phyloP scores from a whole-genome alignment of 2,113 vertebrate species.

The Lichenostomus cassidix region DNA sequence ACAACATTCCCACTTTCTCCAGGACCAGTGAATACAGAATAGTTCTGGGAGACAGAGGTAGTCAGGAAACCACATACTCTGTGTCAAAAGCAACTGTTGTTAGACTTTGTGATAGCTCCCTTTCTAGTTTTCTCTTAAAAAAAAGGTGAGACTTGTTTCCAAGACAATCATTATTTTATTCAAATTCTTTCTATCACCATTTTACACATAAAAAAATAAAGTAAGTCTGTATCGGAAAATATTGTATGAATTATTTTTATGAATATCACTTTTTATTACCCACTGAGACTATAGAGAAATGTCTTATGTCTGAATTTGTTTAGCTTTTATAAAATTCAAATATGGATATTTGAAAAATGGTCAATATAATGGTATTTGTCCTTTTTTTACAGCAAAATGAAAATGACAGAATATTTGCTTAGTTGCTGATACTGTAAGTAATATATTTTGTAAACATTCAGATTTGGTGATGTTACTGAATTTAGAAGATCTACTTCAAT shows the following conservation, averaged over 20 bases:
- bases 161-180: neutral
- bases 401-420: neutral
- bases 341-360: neutral
- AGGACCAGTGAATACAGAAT: neutral
- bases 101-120: neutral
- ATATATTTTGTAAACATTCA: neutral
- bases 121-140: neutral
- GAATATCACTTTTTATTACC: neutral
- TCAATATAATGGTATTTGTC: neutral
- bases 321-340: neutral
- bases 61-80: neutral
- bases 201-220: neutral
- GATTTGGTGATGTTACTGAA: neutral
- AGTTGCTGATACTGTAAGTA: neutral
- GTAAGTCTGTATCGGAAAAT: neutral
- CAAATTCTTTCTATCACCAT: neutral
- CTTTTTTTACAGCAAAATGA: neutral
- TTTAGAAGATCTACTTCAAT: neutral
- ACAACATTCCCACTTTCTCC: neutral
- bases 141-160: neutral
- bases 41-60: neutral
- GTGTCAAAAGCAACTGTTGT: neutral
- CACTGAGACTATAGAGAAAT: neutral
- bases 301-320: neutral
- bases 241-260: neutral